These are phyloP conservation scores for Nestor notabilis DNA, from an alignment of 2,113 vertebrate genomes.

Conservation along the genomic window DNA sequence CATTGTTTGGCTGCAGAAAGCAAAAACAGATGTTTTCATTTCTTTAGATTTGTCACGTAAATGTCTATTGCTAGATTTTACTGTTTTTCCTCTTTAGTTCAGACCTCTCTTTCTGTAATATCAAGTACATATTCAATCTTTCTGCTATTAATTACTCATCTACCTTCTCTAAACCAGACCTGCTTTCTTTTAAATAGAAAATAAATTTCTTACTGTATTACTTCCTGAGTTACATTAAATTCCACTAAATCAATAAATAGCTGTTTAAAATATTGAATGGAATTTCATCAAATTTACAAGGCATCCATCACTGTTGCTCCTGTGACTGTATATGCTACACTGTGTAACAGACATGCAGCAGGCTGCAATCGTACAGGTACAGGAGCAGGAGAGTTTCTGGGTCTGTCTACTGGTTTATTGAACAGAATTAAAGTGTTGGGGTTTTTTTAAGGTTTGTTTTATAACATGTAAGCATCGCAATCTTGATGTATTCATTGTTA, in stretches of 20 bases:
- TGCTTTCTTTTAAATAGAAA: background rate
- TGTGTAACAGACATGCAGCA: background rate
- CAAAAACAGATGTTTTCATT: background rate
- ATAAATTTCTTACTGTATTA: background rate
- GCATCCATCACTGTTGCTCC: background rate
- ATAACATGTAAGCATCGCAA: background rate
- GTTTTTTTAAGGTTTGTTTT: background rate
- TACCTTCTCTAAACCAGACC: background rate
- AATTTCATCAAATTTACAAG: background rate
- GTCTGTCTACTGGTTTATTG: background rate
- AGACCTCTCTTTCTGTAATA: background rate
- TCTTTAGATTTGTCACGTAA: background rate
- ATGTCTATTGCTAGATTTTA: background rate
- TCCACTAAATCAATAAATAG: background rate
- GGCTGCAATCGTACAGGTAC: background rate
- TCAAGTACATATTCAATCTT: background rate
- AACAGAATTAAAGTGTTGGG: background rate
- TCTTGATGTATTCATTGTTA: background rate
- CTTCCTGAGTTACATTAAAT: background rate
- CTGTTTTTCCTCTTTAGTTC: background rate
- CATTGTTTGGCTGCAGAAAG: background rate
- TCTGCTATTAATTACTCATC: background rate
- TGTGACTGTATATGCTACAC: background rate
- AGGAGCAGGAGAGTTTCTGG: background rate
- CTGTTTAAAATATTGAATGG: background rate